Conservation (phyloP, 2,888 invertebrate genomes). For the Esperia sulphurella region DNA sequence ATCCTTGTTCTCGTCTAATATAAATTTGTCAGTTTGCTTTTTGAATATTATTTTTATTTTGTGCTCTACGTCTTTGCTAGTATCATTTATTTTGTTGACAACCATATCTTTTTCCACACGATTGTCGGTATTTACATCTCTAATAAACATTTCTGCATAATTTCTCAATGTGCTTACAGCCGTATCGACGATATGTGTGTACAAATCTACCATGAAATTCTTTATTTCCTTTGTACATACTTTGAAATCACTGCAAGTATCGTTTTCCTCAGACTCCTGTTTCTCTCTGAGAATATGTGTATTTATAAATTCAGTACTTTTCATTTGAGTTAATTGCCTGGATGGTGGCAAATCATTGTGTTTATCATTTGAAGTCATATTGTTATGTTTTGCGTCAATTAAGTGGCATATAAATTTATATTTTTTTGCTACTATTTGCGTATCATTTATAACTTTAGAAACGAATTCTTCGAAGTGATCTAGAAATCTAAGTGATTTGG, state of each 20-base stretch:
- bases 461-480: slow-evolving; percentile 34
- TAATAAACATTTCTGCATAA: slow-evolving; percentile 52
- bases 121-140: slow-evolving; percentile 36
- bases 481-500: slow-evolving; percentile 18
- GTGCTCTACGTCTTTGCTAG: slow-evolving; percentile 21
- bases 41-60: slow-evolving; percentile 30
- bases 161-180: slow-evolving; percentile 38
- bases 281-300: not conserved
- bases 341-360: not conserved
- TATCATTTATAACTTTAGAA: slow-evolving; percentile 27
- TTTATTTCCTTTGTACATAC: slow-evolving; percentile 49
- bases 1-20: slow-evolving; percentile 32
- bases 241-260: slow-evolving; percentile 31
- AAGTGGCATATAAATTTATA: slow-evolving; percentile 40
- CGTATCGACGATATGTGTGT: slow-evolving; percentile 42
- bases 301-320: not conserved
- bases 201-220: slow-evolving; percentile 38
- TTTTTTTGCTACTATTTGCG: slow-evolving; percentile 23
- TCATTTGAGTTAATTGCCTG: not conserved
- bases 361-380: not conserved
- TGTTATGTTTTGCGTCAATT: slow-evolving; percentile 15
- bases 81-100: slow-evolving; percentile 23
- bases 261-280: slow-evolving; percentile 5
- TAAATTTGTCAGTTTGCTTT: slow-evolving; percentile 27
- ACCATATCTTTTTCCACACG: slow-evolving; percentile 30